phyloP scores from a whole-genome alignment of 2,888 invertebrate genomes.

The Pyrochroa serraticornis region DNA sequence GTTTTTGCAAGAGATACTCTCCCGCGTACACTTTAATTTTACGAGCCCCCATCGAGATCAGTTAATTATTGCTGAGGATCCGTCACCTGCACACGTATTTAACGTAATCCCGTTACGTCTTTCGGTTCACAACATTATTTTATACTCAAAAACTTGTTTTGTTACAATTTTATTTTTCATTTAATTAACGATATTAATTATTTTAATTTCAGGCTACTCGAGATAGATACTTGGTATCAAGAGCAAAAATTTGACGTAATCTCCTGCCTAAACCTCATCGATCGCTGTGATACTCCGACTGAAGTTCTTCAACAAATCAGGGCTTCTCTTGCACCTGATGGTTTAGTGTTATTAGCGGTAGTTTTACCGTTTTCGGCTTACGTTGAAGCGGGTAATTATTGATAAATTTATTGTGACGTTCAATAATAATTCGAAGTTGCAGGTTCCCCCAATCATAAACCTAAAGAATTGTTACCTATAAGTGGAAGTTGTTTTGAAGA shows the following conservation, averaged over 20 bases:
- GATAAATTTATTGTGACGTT: background rate
- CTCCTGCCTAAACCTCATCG: conserved; percentile 90
- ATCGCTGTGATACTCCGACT: conserved; percentile 87
- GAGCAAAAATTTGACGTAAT: conserved; percentile 75
- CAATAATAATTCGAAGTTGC: conserved; percentile 33
- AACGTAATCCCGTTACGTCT: no score
- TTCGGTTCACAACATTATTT: background rate
- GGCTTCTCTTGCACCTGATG: conserved; percentile 72
- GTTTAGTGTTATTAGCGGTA: conserved; percentile 82
- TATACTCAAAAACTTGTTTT: conserved; percentile 2
- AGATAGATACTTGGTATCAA: conserved; percentile 70
- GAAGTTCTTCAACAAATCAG: conserved; percentile 79
- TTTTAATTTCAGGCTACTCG: conserved; percentile 65
- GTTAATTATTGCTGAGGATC: conserved; percentile 16
- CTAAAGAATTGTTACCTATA: conserved; percentile 72
- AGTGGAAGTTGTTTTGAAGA: conserved; percentile 74
- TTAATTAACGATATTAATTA: background rate
- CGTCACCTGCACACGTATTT: conserved; percentile 16
- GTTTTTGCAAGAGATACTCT: conserved; percentile 9
- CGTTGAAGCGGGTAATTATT: conserved; percentile 79
- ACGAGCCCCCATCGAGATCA: conserved; percentile 23
- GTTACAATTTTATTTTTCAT: no score
- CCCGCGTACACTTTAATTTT: conserved; percentile 25
- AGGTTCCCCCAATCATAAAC: conserved; percentile 74
- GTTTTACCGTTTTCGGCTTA: conserved; percentile 94